Evolutionary conservation across 2,888 invertebrate genomes (phyloP), one percentile per base, ranked within the genome.

Genomic region (Lithophane semibrunnea): DNA sequence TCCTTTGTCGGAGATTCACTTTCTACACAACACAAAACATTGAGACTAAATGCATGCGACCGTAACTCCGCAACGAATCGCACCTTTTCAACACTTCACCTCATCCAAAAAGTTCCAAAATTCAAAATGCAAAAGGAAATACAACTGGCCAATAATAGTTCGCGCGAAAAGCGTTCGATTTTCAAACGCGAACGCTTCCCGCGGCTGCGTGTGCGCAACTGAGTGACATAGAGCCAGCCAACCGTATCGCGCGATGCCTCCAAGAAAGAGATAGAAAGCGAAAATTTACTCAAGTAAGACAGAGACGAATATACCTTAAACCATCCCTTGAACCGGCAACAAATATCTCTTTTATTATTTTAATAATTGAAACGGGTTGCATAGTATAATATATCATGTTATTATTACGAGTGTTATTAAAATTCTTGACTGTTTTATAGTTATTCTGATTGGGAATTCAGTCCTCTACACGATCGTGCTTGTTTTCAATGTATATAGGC

Each of bases 161-260:
- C 91, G 92, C 93, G 94, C 93, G 91, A 93, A 93, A 94, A 92
- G 80, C 87, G 82, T 92, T 92, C 89, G 81, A 93, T 87, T 88
- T 91, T 87, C 87, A 91, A 93, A 91, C 93, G 92, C 95, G 94
- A 88, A 91, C 94, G 90, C 90, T 91, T 92, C 91, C 86, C 88
- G 88, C 92, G 91, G 89, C 91, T 91, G 95, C 96, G 95, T 92
- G 88, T 92, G 95, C 94, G 94, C 96, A 94, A 96, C 96, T 96
- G 94, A 92, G 88, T 92, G 92, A 91, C 92, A 91, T 86, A 87
- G 90, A 87, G 89, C 90, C 92, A 91, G 89, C 94, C 93, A 92
- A 93, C 93, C 94, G 90, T 87, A 80, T 84, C 83, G 89, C 89
- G 88, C 87, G 86, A 84, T 88, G 91, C 90, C 88, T 86, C 83